Conservation (phyloP, 1,140 invertebrate species). For the Orussus abietinus region DNA sequence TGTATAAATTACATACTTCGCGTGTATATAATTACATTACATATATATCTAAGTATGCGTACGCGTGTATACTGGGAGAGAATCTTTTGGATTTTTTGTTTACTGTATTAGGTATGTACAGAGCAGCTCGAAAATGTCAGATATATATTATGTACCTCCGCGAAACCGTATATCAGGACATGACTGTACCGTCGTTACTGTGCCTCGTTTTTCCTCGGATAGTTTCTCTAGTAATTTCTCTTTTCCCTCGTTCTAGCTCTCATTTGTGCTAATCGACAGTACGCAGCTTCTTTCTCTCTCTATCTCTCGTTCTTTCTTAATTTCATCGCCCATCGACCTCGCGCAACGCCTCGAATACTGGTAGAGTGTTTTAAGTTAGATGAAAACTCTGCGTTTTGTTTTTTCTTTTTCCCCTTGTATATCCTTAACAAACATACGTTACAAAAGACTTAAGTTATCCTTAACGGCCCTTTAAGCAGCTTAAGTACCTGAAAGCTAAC, state of each 20-base stretch:
- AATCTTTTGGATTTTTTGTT: no score
- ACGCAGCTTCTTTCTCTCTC: conserved; percentile 27
- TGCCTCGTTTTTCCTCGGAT: conserved; percentile 5
- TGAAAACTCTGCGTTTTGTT: conserved; percentile 31
- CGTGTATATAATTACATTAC: no score
- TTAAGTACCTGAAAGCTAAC: conserved; percentile 50
- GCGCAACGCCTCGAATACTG: conserved; percentile 47
- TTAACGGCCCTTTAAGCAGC: conserved; percentile 45
- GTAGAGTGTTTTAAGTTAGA: conserved; percentile 46
- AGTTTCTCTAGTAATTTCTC: background rate
- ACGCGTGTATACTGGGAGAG: no score
- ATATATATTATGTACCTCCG: no score
- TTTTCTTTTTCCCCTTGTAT: no score
- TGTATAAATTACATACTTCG: no score
- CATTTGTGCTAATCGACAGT: conserved; percentile 50
- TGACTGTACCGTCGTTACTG: conserved; percentile 24
- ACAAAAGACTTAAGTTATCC: conserved; percentile 49
- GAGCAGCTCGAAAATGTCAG: no score
- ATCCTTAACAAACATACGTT: conserved; percentile 52
- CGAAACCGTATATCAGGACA: no score
- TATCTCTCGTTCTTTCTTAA: conserved; percentile 1
- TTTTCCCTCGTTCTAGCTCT: conserved; percentile 20
- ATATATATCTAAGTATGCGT: no score
- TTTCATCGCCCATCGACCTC: background rate
- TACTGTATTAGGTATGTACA: conserved; percentile 39